Evolutionary conservation across 2,888 invertebrate genomes (phyloP), one percentile per base, ranked within the genome.

Genomic region (Heliothis peltigera): DNA sequence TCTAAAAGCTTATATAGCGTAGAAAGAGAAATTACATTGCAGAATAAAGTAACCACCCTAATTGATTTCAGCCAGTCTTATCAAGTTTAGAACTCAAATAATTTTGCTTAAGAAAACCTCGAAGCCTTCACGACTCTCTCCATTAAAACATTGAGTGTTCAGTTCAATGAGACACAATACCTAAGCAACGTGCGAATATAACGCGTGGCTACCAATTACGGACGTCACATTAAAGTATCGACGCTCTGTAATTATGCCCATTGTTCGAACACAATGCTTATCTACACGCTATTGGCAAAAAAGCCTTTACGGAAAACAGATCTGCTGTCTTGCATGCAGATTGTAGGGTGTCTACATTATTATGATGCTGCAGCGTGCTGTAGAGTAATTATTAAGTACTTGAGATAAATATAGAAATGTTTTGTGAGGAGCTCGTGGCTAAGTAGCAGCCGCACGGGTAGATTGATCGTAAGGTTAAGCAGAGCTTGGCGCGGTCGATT

Each of bases 241-340:
- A 54, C 56, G 43, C 54, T 64, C 65, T 57, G 60, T 54, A 61
- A 77, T 73, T 61, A 73, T 48, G 43, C 39, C 47, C 56, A 73
- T 73, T 73, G 73, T 77, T 51, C 60, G 56, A 71, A 58, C 18
- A 77, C 73, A 73, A 73, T 77, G 77, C 65, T 47, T 64, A 57
- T 47, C 56, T 48, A 42, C 56, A 60, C 7, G 77, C 47, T 52
- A 48, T 76, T 64, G 55, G 55, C 51, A 76, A 71, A 70, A 70
- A 71, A 55, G 17, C 15, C 39, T 17, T 12, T 44, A 35, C 51
- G 51, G 63, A 51, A 71, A 55, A 64, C 44, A 44, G 44, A 71
- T 59, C 19, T 28, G 39, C 46, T 56, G 47, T 73, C 42, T 71
- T 47, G 46, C 52, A 57, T 60, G 57, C 32, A 47, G 55, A 57